phyloP scores from a whole-genome alignment of 2,113 vertebrate genomes.

The Salvelinus alpinus region DNA sequence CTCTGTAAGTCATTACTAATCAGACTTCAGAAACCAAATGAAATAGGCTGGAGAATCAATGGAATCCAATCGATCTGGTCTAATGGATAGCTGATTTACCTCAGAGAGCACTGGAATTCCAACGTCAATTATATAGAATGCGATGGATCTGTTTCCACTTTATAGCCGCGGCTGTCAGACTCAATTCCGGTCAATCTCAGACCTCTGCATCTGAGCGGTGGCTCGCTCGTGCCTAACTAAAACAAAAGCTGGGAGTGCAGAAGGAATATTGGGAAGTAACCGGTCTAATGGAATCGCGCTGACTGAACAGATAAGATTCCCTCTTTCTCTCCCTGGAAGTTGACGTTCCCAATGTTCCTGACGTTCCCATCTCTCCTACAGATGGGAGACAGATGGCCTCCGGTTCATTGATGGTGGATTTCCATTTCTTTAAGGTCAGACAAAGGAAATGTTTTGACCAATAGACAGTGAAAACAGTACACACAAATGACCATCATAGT shows the following conservation, averaged over 20 bases:
- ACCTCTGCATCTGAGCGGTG: slow-evolving; percentile 50
- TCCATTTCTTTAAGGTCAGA: slow-evolving; percentile 64
- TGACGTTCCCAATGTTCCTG: slow-evolving; percentile 17
- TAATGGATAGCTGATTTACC: slow-evolving; percentile 69
- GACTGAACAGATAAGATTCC: slow-evolving; percentile 52
- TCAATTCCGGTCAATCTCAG: slow-evolving; percentile 58
- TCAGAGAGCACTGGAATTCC: slow-evolving; percentile 62
- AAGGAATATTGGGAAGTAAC: slow-evolving; percentile 45
- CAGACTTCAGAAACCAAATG: slow-evolving; percentile 61
- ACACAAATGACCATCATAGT: slow-evolving; percentile 43
- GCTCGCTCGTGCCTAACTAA: slow-evolving; percentile 55
- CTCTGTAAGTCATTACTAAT: slow-evolving; percentile 71
- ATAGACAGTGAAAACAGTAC: slow-evolving; percentile 34
- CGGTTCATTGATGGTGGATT: slow-evolving; percentile 57
- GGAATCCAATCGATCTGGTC: slow-evolving; percentile 58
- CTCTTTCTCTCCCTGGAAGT: slow-evolving; percentile 20
- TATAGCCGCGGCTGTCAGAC: slow-evolving; percentile 66
- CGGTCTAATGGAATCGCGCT: slow-evolving; percentile 58
- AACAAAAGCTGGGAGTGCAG: slow-evolving; percentile 60
- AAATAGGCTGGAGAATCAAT: slow-evolving; percentile 66
- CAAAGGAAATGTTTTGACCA: slow-evolving; percentile 33
- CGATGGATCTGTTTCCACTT: slow-evolving; percentile 66
- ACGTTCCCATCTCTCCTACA: slow-evolving; percentile 40
- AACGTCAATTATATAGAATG: slow-evolving; percentile 50
- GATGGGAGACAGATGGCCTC: slow-evolving; percentile 69